phyloP scores from a whole-genome alignment of 2,113 vertebrate genomes.

The Centropus bengalensis region DNA sequence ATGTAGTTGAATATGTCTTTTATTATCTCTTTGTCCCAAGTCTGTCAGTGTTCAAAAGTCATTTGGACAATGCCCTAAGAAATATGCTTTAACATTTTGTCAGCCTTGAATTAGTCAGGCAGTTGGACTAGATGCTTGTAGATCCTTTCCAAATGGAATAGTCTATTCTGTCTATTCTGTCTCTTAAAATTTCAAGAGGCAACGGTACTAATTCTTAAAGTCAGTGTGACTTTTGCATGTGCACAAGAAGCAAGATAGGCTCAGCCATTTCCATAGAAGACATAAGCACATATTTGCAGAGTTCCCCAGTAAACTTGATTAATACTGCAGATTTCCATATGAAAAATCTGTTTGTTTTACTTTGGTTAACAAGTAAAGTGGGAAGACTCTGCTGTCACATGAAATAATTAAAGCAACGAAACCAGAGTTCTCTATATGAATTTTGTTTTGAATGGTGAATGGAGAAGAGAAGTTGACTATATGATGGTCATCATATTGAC shows the following conservation, averaged over 20 bases:
- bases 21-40: not conserved
- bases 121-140: not conserved
- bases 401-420: not conserved
- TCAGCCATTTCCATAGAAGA: not conserved
- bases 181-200: not conserved
- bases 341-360: not conserved
- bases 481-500: not conserved
- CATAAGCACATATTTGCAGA: not conserved
- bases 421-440: not conserved
- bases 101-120: not conserved
- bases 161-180: not conserved
- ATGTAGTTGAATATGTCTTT: not conserved
- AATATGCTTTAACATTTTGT: not conserved
- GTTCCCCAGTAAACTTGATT: not conserved
- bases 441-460: not conserved
- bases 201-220: not conserved
- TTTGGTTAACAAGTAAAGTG: not conserved
- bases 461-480: not conserved
- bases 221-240: rapidly evolving
- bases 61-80: not conserved
- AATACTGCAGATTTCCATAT: not conserved
- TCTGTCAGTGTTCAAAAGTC: not conserved
- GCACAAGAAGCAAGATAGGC: not conserved
- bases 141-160: not conserved
- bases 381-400: not conserved